Percentiles rank a stretch among this genome's conserved stretches.
phyloP scores from a whole-genome alignment of 2,888 invertebrate genomes.

The Mythimna vitellina region DNA sequence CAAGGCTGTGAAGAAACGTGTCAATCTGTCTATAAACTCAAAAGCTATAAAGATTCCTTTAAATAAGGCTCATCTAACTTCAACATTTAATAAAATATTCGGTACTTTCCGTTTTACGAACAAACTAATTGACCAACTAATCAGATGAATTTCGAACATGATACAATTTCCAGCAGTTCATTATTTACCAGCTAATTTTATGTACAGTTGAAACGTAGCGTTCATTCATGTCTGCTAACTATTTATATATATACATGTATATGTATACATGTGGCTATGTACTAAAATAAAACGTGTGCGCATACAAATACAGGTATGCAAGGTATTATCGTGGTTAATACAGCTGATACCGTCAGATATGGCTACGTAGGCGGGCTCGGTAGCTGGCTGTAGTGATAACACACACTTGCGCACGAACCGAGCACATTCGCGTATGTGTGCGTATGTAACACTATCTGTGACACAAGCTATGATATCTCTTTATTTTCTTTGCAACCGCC shows the following conservation, averaged over 20 bases:
- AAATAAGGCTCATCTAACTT: constrained; percentile 2
- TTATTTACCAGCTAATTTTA: constrained; percentile 50
- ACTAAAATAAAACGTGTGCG: constrained; percentile 60
- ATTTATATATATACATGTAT: constrained; percentile 31
- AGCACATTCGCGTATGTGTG: constrained; percentile 47
- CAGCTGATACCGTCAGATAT: constrained; percentile 80
- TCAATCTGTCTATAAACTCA: constrained; percentile 11
- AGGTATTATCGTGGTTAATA: constrained; percentile 79
- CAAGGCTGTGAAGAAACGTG: constrained; percentile 19
- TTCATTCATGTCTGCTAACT: constrained; percentile 76
- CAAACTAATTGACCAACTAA: constrained; percentile 14
- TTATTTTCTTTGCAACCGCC: constrained; percentile 83
- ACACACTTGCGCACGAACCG: constrained; percentile 57
- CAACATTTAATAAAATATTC: background rate
- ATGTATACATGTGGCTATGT: constrained; percentile 40
- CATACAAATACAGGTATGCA: constrained; percentile 79
- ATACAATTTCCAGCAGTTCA: constrained; percentile 28
- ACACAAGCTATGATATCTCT: constrained; percentile 79
- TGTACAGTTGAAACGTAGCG: constrained; percentile 51
- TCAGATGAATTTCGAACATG: constrained; percentile 22
- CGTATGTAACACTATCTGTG: constrained; percentile 65
- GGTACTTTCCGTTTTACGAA: constrained; percentile 17
- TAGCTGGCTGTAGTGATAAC: constrained; percentile 68
- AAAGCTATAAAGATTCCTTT: constrained; percentile 33
- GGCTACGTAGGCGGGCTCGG: constrained; percentile 81